Evolutionary conservation across 2,888 invertebrate genomes (phyloP).

Genomic region (Ophion slaviceki): DNA sequence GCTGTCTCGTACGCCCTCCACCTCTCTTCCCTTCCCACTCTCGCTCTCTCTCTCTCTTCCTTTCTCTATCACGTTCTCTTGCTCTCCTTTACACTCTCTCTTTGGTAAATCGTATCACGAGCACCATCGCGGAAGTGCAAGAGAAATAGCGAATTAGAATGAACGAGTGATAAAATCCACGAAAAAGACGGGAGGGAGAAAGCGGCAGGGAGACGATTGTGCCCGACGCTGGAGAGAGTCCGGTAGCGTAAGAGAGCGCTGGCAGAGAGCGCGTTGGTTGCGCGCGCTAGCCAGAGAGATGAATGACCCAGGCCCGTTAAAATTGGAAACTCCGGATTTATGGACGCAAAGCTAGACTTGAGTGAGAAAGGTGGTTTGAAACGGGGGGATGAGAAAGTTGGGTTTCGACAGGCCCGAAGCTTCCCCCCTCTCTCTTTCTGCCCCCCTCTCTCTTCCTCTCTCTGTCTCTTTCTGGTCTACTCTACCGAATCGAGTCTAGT

Average conservation of each 20-base stretch:
- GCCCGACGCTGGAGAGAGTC: background rate
- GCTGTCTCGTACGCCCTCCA: background rate
- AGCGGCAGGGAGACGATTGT: slow-evolving; percentile 6
- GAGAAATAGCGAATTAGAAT: slow-evolving; percentile 55
- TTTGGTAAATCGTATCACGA: slow-evolving; percentile 38
- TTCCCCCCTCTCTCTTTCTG: background rate
- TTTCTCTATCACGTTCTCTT: background rate
- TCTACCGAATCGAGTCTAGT: slow-evolving; percentile 54
- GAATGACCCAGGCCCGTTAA: slow-evolving; percentile 72
- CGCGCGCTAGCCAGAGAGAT: slow-evolving; percentile 65
- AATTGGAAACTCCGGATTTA: slow-evolving; percentile 75
- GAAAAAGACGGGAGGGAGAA: slow-evolving; percentile 31
- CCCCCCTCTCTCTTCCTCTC: background rate
- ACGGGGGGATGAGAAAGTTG: slow-evolving; percentile 32
- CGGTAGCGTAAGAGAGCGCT: slow-evolving; percentile 26
- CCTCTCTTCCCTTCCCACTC: slow-evolving; percentile 3
- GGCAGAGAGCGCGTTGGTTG: slow-evolving; percentile 22
- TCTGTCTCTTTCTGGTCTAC: slow-evolving; percentile 5
- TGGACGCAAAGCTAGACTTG: slow-evolving; percentile 66
- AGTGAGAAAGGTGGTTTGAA: slow-evolving; percentile 34
- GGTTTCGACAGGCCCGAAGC: slow-evolving; percentile 62
- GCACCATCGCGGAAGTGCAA: slow-evolving; percentile 34
- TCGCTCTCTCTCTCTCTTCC: background rate
- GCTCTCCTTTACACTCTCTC: background rate
- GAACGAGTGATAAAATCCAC: slow-evolving; percentile 43